Conservation (phyloP, 1,140 invertebrate species). For the Dreissena rostriformis region DNA sequence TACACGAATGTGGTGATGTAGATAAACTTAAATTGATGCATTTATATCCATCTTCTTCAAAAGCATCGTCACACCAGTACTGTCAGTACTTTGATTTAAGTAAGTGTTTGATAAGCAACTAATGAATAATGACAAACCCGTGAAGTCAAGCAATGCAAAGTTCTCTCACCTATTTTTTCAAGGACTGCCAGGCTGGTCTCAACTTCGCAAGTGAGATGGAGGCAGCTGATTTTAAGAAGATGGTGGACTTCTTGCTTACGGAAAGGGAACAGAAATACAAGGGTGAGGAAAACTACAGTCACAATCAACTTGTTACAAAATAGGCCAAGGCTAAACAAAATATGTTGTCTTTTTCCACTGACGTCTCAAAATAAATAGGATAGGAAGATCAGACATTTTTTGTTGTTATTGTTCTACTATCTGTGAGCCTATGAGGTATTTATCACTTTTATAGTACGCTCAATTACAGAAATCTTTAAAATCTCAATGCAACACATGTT, state of each 20-base stretch:
- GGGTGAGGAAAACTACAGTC: neutral
- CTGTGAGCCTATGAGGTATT: neutral
- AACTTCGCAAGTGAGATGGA: constrained; percentile 28
- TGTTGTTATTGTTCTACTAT: neutral
- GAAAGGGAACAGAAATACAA: neutral
- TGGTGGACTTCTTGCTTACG: neutral
- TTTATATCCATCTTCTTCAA: no score
- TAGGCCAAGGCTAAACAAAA: neutral
- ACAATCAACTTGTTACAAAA: neutral
- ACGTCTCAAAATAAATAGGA: neutral
- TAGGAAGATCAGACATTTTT: neutral
- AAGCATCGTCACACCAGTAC: no score
- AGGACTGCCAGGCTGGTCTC: constrained; percentile 32
- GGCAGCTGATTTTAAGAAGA: constrained; percentile 1
- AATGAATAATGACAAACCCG: neutral
- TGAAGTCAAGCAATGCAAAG: neutral
- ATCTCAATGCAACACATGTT: no score
- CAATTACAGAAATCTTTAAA: no score
- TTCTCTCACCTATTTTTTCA: neutral
- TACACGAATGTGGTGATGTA: no score
- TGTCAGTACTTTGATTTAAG: no score
- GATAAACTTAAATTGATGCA: no score
- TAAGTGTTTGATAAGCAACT: no score
- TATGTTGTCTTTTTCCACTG: neutral
- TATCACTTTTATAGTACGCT: no score